These are phyloP conservation scores for Cariama cristata DNA, from an alignment of 2,113 vertebrate genomes.

Conservation along the genomic window DNA sequence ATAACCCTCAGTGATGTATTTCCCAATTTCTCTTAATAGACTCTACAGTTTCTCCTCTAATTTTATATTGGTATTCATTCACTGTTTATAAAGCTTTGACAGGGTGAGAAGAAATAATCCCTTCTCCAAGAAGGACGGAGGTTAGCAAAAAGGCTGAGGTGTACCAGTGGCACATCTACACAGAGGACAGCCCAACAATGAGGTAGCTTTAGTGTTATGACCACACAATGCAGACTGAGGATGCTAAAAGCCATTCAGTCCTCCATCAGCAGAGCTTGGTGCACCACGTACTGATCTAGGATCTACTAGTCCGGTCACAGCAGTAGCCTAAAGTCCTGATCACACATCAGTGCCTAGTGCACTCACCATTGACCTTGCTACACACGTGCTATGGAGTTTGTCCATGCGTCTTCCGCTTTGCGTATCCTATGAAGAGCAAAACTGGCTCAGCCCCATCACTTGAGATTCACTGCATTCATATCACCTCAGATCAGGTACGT, in stretches of 20 bases:
- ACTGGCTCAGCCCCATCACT: not conserved
- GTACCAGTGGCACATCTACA: not conserved
- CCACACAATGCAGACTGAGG: not conserved
- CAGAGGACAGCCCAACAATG: not conserved
- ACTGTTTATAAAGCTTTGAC: not conserved
- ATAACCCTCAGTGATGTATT: not conserved
- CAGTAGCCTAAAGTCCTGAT: not conserved
- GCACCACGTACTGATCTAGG: not conserved
- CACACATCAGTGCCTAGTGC: not conserved
- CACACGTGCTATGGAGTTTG: accelerated
- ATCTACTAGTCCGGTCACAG: not conserved
- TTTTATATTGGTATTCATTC: not conserved
- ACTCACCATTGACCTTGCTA: not conserved
- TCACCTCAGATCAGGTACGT: not conserved
- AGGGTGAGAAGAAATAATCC: not conserved
- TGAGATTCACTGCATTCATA: not conserved
- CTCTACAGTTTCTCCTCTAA: not conserved
- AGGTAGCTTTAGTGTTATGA: not conserved
- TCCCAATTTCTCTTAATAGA: not conserved
- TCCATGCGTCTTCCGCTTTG: not conserved
- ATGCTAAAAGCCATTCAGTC: not conserved
- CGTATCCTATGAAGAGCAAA: not conserved
- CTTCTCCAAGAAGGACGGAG: not conserved
- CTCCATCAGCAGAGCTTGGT: not conserved
- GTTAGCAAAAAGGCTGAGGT: not conserved